Evolutionary conservation across 2,888 invertebrate species (phyloP).

Genomic region (Oeneis ivallda): DNA sequence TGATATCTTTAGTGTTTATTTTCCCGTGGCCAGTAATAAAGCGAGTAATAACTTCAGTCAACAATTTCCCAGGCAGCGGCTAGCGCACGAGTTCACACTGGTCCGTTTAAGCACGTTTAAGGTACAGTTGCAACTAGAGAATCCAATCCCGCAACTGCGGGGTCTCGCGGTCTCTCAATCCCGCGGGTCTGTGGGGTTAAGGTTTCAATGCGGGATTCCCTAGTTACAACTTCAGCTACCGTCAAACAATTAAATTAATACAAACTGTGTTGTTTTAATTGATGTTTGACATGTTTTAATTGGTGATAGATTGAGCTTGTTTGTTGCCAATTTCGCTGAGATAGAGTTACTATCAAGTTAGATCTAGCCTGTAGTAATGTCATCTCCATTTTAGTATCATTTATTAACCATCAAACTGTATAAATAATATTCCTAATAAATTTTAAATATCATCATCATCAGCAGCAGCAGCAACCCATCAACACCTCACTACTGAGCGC

Average conservation of each 20-base stretch:
- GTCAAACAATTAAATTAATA: not conserved
- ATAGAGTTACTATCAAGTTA: not conserved
- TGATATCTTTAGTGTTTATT: conserved; percentile 9
- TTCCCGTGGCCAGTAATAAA: not conserved
- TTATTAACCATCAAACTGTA: no score
- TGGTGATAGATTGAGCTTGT: not conserved
- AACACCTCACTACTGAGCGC: no score
- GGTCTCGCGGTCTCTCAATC: no score
- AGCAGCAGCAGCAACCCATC: no score
- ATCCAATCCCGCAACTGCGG: no score
- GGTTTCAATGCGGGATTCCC: no score
- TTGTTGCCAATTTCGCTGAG: not conserved
- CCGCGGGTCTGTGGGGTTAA: no score
- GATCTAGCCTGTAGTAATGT: no score
- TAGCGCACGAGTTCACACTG: not conserved
- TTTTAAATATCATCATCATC: no score
- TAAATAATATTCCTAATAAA: no score
- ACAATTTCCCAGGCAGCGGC: not conserved
- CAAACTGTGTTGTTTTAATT: not conserved
- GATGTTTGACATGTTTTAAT: not conserved
- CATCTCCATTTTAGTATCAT: no score
- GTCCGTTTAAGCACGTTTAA: not conserved
- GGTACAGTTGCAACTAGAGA: not conserved
- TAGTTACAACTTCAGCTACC: not conserved
- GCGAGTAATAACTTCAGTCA: conserved; percentile 5